phyloP scores from a whole-genome alignment of 2,888 invertebrate genomes.

The Aproaerema taeniolella region DNA sequence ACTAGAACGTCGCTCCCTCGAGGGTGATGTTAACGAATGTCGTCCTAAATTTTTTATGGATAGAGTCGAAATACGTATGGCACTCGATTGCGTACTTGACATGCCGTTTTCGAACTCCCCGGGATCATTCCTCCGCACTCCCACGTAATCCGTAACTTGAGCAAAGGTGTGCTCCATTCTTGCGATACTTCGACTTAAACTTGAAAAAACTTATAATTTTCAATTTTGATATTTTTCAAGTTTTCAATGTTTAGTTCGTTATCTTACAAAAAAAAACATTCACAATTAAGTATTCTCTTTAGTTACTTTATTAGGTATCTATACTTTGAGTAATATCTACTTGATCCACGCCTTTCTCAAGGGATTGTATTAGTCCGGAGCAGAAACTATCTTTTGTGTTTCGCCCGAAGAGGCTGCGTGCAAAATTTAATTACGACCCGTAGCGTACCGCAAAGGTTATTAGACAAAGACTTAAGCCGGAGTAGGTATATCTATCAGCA shows the following conservation, averaged over 20 bases:
- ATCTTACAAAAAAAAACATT: too few species aligned
- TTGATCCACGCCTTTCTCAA: neutral
- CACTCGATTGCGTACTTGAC: constrained; percentile 44
- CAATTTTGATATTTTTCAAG: constrained; percentile 5
- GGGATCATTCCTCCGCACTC: constrained; percentile 48
- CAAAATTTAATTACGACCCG: constrained; percentile 8
- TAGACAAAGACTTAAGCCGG: too few species aligned
- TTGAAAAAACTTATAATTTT: neutral
- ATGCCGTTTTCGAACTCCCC: constrained; percentile 42
- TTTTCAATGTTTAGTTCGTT: too few species aligned
- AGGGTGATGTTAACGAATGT: constrained; percentile 69
- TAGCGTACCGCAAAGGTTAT: constrained; percentile 5
- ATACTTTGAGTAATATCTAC: neutral
- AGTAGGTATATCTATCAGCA: too few species aligned
- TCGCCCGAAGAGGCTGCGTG: constrained; percentile 26
- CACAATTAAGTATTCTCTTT: neutral
- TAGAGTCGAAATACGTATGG: constrained; percentile 62
- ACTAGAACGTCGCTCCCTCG: constrained; percentile 62
- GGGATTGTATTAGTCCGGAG: constrained; percentile 2
- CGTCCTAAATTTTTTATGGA: constrained; percentile 69
- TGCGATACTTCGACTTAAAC: constrained; percentile 27
- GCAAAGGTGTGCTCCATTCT: constrained; percentile 35
- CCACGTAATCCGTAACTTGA: constrained; percentile 58
- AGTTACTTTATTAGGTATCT: neutral
- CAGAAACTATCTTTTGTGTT: constrained; percentile 10